phyloP scores from a whole-genome alignment of 1,140 invertebrate species.

The Drosophila sucinea region DNA sequence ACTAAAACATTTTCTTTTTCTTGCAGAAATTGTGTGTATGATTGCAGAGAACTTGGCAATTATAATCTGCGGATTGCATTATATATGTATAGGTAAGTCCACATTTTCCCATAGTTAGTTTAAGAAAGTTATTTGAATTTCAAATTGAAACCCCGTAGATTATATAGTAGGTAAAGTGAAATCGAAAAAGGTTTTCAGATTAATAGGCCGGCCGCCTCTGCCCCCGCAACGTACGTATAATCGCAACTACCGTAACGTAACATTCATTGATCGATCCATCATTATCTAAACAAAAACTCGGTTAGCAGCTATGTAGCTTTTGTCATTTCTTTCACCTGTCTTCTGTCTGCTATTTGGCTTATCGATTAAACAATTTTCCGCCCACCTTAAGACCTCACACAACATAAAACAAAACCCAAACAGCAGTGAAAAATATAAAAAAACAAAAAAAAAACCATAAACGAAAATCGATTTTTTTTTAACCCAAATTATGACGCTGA shows the following conservation, averaged over 20 bases:
- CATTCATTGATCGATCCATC: conserved; percentile 15
- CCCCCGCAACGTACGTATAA: neutral
- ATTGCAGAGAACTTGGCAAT: too few species aligned
- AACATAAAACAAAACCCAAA: conserved; percentile 43
- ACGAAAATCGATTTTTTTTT: conserved; percentile 57
- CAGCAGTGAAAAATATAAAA: conserved; percentile 22
- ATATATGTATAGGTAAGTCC: too few species aligned
- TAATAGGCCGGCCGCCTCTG: neutral
- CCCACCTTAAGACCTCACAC: conserved; percentile 47
- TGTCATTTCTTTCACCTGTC: conserved; percentile 36
- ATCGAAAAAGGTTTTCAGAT: neutral
- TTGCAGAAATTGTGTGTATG: too few species aligned
- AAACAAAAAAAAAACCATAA: conserved; percentile 37
- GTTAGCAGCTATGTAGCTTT: conserved; percentile 10
- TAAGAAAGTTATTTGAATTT: too few species aligned
- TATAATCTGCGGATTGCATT: too few species aligned
- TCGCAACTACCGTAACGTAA: conserved; percentile 7
- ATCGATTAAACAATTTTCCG: conserved; percentile 59
- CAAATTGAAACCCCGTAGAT: too few species aligned
- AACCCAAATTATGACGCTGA: conserved; percentile 59
- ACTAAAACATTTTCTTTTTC: too few species aligned
- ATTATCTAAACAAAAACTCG: conserved; percentile 11
- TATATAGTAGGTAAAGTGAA: too few species aligned
- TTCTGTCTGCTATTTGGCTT: conserved; percentile 27
- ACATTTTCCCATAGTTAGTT: too few species aligned